Evolutionary conservation across 2,888 invertebrate genomes (phyloP).

Genomic region (Aleiodes leptofemur): DNA sequence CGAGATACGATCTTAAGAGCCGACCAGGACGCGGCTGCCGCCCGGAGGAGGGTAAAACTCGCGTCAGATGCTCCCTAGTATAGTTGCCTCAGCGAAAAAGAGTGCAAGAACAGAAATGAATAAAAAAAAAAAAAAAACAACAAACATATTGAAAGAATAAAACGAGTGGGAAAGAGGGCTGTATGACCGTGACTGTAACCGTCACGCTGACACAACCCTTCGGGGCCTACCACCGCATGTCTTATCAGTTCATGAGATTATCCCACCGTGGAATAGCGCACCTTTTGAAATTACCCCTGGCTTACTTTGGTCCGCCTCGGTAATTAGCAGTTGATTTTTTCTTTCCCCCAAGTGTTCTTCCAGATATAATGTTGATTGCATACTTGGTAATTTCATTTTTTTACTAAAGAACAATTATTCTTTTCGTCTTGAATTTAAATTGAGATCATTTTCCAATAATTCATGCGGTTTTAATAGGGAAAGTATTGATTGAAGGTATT

Average conservation of each 20-base stretch:
- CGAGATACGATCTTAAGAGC: constrained; percentile 72
- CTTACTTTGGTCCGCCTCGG: constrained; percentile 22
- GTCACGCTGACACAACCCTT: constrained; percentile 63
- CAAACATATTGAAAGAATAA: constrained; percentile 23
- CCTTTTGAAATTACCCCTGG: constrained; percentile 43
- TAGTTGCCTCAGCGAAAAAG: constrained; percentile 49
- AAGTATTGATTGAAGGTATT: too few species aligned
- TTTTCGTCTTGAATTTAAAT: background rate
- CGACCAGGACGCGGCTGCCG: constrained; percentile 54
- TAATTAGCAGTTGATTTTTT: constrained; percentile 43
- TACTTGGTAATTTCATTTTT: constrained; percentile 6
- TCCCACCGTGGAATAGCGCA: constrained; percentile 43
- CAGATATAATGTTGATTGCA: background rate
- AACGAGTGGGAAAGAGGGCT: constrained; percentile 56
- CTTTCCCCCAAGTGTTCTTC: constrained; percentile 4
- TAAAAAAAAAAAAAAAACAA: background rate
- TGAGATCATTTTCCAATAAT: too few species aligned
- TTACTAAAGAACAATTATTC: background rate
- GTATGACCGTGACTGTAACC: constrained; percentile 69
- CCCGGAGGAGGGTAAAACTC: constrained; percentile 51
- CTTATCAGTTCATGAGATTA: constrained; percentile 48
- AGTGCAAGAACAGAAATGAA: background rate
- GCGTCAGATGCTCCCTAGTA: constrained; percentile 67
- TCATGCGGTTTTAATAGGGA: too few species aligned
- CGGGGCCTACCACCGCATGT: constrained; percentile 50